These are phyloP conservation scores for Physeter macrocephalus DNA, from an alignment of 2,113 vertebrate genomes.

Conservation along the genomic window DNA sequence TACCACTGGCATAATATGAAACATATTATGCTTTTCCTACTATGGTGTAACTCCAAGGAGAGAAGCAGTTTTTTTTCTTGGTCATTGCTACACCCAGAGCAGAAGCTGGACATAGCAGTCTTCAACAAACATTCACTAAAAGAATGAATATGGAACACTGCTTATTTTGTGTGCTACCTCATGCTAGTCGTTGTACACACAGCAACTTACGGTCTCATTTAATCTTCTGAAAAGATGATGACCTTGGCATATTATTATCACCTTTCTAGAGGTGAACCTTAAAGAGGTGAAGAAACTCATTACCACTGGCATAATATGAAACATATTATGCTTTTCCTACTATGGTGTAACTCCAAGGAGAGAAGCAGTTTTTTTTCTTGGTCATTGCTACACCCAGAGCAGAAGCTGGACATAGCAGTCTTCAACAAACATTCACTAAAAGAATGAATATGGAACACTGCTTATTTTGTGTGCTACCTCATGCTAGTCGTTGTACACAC, in stretches of 20 bases:
- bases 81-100: neutral
- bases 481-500: accelerated
- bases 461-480: neutral
- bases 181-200: accelerated
- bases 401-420: neutral
- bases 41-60: neutral
- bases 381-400: neutral
- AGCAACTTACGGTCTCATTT: neutral
- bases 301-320: neutral
- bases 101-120: neutral
- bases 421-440: neutral
- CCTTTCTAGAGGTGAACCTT: neutral
- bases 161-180: neutral
- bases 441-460: neutral
- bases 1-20: neutral
- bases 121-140: neutral
- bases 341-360: neutral
- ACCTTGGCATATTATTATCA: neutral
- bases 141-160: neutral
- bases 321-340: neutral
- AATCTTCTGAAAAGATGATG: neutral
- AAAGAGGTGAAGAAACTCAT: neutral
- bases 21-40: neutral
- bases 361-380: neutral
- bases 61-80: neutral